phyloP scores from a whole-genome alignment of 2,888 invertebrate genomes.

The Agapostemon virescens region DNA sequence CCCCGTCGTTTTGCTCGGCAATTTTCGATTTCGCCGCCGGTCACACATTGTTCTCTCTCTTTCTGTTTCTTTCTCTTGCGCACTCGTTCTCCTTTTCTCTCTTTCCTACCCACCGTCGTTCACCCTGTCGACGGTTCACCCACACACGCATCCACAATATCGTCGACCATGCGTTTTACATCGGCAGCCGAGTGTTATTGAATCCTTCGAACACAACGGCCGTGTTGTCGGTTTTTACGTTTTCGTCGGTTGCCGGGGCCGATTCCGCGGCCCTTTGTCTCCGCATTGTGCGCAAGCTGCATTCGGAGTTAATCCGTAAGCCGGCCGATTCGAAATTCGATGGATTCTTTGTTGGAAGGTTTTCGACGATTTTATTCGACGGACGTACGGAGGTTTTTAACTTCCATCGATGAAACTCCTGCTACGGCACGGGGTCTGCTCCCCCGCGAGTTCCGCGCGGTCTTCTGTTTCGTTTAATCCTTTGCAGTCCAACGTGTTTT shows the following conservation, averaged over 20 bases:
- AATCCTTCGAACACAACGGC: constrained; percentile 8
- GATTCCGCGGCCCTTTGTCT: not conserved
- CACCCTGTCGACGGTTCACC: not conserved
- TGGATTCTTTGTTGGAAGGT: constrained; percentile 4
- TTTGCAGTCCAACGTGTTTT: too few relatives aligned
- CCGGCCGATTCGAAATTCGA: constrained; percentile 2
- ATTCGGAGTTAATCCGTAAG: not conserved
- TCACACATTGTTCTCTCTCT: not conserved
- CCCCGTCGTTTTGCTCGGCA: constrained; percentile 14
- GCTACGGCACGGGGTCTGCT: not conserved
- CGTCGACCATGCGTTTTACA: not conserved
- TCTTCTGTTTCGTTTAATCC: too few relatives aligned
- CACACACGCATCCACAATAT: constrained; percentile 6
- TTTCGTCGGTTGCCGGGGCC: not conserved
- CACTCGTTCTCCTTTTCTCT: not conserved
- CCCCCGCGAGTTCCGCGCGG: not conserved
- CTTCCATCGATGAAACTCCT: not conserved
- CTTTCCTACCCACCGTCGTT: not conserved
- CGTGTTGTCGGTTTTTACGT: not conserved
- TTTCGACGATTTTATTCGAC: not conserved
- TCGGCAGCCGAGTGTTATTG: constrained; percentile 11
- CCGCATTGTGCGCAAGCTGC: constrained; percentile 5
- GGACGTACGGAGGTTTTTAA: not conserved
- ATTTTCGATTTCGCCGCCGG: constrained; percentile 35
- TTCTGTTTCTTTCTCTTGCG: too few relatives aligned